phyloP scores from a whole-genome alignment of 2,113 vertebrate genomes.

The Corythornis vintsioides region DNA sequence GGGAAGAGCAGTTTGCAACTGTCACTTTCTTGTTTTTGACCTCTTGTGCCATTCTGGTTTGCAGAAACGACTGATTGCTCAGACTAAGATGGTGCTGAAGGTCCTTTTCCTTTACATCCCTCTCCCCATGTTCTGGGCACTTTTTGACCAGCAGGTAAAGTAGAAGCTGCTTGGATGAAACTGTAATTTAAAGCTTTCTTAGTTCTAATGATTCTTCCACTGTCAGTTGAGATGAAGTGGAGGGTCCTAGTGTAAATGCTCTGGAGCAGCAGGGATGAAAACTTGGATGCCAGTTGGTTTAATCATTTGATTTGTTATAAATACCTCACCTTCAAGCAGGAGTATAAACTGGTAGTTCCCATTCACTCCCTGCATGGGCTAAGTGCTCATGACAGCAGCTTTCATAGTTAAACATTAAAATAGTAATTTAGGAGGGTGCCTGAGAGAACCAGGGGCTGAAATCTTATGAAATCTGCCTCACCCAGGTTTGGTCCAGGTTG shows the following conservation, averaged over 20 bases:
- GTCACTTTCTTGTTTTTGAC: accelerated
- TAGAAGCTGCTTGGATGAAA: not conserved
- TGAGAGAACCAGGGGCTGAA: not conserved
- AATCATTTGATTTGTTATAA: not conserved
- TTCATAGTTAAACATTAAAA: not conserved
- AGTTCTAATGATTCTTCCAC: not conserved
- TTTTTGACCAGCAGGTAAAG: constrained; percentile 97
- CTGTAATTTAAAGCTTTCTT: not conserved
- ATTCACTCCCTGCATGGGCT: not conserved
- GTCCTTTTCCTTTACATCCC: constrained; percentile 95
- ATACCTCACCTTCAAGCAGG: not conserved
- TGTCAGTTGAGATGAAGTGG: not conserved
- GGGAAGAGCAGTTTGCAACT: not conserved
- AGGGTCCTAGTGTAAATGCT: not conserved
- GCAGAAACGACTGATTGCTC: constrained; percentile 89
- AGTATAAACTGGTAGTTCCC: not conserved
- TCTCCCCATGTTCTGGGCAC: constrained; percentile 96
- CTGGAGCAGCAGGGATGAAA: not conserved
- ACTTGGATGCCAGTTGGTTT: not conserved
- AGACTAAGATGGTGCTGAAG: constrained; percentile 91
- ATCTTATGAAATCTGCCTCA: not conserved
- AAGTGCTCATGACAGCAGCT: not conserved
- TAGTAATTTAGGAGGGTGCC: not conserved
- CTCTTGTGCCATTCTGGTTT: not conserved
- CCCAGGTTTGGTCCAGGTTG: not conserved